phyloP scores from a whole-genome alignment of 1,140 invertebrate species.

The Macrotrachela quadricornifera region DNA sequence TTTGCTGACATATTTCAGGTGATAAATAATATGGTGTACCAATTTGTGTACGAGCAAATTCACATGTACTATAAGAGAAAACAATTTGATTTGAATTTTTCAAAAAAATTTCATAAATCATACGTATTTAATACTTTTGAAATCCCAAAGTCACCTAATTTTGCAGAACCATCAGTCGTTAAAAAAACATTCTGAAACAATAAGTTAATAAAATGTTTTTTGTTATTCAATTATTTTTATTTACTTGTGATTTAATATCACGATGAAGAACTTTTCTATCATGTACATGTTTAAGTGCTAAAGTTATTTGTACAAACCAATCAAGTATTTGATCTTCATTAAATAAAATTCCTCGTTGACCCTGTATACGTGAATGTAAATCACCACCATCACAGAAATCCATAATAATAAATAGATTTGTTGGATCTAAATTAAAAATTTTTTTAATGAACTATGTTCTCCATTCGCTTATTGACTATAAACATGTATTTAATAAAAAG shows the following conservation, averaged over 20 bases:
- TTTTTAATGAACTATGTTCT: not conserved
- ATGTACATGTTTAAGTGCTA: slow-evolving; percentile 36
- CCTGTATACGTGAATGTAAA: slow-evolving; percentile 17
- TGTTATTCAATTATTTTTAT: not conserved
- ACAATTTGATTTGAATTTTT: not conserved
- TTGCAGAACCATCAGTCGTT: slow-evolving; percentile 32
- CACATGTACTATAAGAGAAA: slow-evolving; percentile 21
- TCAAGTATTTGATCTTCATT: slow-evolving; percentile 21
- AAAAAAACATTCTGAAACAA: slow-evolving; percentile 36
- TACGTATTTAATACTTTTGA: slow-evolving; percentile 33
- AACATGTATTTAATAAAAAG: too few species aligned
- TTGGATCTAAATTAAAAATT: slow-evolving; percentile 17
- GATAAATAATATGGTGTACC: slow-evolving; percentile 40
- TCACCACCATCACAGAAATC: slow-evolving; percentile 39
- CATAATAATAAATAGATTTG: slow-evolving; percentile 35
- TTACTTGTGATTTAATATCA: slow-evolving; percentile 36
- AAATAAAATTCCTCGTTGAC: not conserved
- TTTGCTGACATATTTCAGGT: slow-evolving; percentile 35
- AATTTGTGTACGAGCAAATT: slow-evolving; percentile 34
- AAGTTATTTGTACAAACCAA: slow-evolving; percentile 36
- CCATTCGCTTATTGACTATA: slow-evolving; percentile 1
- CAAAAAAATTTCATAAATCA: not conserved
- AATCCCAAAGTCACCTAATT: slow-evolving; percentile 40
- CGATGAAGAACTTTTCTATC: slow-evolving; percentile 36
- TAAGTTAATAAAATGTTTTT: not conserved